phyloP scores from a whole-genome alignment of 2,888 invertebrate genomes.

The Neoscelio sp. region DNA sequence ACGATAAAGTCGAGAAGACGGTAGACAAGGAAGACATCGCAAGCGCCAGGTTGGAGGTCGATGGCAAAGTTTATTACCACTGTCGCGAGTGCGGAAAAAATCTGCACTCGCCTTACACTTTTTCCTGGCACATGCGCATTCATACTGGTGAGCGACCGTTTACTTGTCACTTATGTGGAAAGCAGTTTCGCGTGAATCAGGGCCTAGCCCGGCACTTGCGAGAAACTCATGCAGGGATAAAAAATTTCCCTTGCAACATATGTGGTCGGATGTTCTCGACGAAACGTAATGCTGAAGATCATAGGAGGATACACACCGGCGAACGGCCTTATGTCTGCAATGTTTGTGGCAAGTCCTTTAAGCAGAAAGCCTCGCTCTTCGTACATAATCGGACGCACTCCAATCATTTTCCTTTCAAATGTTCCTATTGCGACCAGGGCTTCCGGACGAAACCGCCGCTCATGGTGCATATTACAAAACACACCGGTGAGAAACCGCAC shows the following conservation, averaged over 20 bases:
- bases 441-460: conserved; percentile 86
- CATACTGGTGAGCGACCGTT: conserved; percentile 88
- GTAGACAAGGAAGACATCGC: conserved; percentile 80
- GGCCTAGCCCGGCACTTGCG: conserved; percentile 86
- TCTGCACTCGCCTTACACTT: conserved; percentile 86
- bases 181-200: conserved; percentile 87
- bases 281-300: conserved; percentile 85
- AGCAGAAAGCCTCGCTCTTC: conserved; percentile 87
- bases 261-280: conserved; percentile 86
- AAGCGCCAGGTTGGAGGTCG: conserved; percentile 78
- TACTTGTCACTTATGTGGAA: conserved; percentile 88
- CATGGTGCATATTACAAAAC: conserved; percentile 85
- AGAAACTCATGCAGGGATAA: conserved; percentile 86
- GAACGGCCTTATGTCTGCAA: conserved; percentile 83
- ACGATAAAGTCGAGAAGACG: conserved; percentile 58
- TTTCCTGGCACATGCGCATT: conserved; percentile 86
- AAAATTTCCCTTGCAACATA: conserved; percentile 85
- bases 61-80: conserved; percentile 85
- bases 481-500: conserved; percentile 87
- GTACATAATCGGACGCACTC: conserved; percentile 86
- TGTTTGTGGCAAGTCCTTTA: conserved; percentile 87
- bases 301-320: conserved; percentile 82
- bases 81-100: conserved; percentile 86
- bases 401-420: conserved; percentile 85
- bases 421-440: conserved; percentile 86